Percentiles rank a stretch among this genome's conserved stretches.
Conservation (phyloP, 2,113 vertebrate species). For the Sander lucioperca region DNA sequence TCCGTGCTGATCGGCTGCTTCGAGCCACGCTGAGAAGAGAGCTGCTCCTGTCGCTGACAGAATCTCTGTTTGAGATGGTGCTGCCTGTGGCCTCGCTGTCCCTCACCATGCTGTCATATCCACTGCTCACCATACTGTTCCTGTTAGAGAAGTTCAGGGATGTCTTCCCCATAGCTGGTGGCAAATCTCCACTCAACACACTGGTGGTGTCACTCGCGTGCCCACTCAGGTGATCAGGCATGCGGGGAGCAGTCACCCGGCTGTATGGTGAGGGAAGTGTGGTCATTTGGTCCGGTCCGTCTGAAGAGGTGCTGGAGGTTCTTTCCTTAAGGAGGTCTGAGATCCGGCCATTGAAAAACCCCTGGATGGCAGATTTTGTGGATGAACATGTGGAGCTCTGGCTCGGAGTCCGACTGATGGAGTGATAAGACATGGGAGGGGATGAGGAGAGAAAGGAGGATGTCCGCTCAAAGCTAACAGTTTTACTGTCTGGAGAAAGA, state of each 20-base stretch:
- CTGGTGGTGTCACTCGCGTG: constrained; percentile 97
- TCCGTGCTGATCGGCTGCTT: constrained; percentile 89
- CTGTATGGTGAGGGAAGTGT: constrained; percentile 94
- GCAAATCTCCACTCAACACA: constrained; percentile 95
- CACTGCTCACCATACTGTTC: constrained; percentile 89
- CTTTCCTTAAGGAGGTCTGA: constrained; percentile 89
- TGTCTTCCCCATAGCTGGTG: constrained; percentile 97
- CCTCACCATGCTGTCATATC: constrained; percentile 94
- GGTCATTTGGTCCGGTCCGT: constrained; percentile 56
- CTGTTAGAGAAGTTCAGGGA: constrained; percentile 94
- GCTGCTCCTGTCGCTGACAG: constrained; percentile 82
- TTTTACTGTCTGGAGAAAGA: constrained; percentile 89
- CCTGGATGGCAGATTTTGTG: constrained; percentile 87
- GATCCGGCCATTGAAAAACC: constrained; percentile 89
- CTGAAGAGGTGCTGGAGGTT: constrained; percentile 67
- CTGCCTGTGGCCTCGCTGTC: constrained; percentile 95
- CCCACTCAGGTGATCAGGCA: constrained; percentile 91
- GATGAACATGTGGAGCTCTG: constrained; percentile 82
- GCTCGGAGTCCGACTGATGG: constrained; percentile 88
- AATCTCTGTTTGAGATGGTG: constrained; percentile 90
- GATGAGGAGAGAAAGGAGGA: constrained; percentile 72
- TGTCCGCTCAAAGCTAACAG: constrained; percentile 81
- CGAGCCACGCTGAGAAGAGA: constrained; percentile 71
- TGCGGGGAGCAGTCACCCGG: constrained; percentile 91
- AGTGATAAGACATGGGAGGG: constrained; percentile 90